Conservation (phyloP, 2,888 invertebrate genomes). For the Miltochrista miniata region DNA sequence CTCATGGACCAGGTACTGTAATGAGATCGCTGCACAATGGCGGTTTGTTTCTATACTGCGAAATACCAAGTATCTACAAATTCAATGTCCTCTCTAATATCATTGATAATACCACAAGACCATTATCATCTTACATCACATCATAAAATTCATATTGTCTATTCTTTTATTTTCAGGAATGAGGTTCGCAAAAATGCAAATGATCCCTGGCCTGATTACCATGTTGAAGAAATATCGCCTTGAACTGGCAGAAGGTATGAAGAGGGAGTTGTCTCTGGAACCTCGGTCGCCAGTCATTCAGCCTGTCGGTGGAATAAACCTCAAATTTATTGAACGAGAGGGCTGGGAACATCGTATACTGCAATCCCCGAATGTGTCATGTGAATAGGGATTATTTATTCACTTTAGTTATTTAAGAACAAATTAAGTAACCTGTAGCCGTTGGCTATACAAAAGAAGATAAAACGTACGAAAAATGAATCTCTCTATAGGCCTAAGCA, state of each 20-base stretch:
- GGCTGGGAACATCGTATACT: constrained; percentile 31
- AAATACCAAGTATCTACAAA: too few species aligned
- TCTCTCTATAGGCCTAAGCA: too few species aligned
- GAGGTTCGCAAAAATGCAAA: constrained; percentile 55
- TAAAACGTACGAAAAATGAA: too few species aligned
- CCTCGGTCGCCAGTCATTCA: constrained; percentile 14
- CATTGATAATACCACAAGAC: too few species aligned
- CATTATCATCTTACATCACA: neutral
- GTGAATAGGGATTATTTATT: too few species aligned
- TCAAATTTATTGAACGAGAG: constrained; percentile 22
- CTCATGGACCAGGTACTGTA: too few species aligned
- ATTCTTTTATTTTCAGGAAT: constrained; percentile 20
- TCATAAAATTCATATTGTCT: neutral
- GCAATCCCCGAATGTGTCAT: neutral
- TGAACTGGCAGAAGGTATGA: constrained; percentile 39
- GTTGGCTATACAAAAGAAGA: too few species aligned
- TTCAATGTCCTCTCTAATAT: too few species aligned
- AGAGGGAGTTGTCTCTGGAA: constrained; percentile 17
- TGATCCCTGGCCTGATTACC: constrained; percentile 46
- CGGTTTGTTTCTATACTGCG: too few species aligned
- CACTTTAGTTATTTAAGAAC: too few species aligned
- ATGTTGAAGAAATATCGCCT: constrained; percentile 47
- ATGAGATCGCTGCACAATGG: too few species aligned
- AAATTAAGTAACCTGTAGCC: too few species aligned
- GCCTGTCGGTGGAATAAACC: constrained; percentile 13